Base-by-base conservation (phyloP, 2,797 vertebrate species). In the Hydrocynus forskahlii region DNA sequence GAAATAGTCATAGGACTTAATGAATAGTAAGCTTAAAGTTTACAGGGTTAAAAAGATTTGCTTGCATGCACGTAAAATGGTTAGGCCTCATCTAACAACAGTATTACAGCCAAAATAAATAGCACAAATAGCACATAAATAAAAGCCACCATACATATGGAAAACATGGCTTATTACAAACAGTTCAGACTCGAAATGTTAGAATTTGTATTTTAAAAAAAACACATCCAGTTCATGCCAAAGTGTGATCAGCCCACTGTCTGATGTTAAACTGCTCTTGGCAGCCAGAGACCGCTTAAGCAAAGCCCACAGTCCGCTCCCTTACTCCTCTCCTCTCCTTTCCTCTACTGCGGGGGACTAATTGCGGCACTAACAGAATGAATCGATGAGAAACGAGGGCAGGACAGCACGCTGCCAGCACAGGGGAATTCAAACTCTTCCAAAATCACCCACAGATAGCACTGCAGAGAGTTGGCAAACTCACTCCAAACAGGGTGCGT, bases 361-460 rank as follows among this genome's bases (percentile, higher is more conserved):
- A 89, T 72, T 86, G 84, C 76, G 77, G 84, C 83, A 80, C 80
- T 84, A 84, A 83, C 81, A 21, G 82, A 85, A 83, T 76, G 81
- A 88, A 87, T 89, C 88, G 74, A 88, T 89, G 83, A 84, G 86
- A 80, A 89, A 88, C 78, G 83, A 60, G 81, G 78, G 84, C 82
- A 83, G 83, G 80, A 81, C 77, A 72, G 62, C 67, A 25, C 70
- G 40, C 67, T 82, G 80, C 71, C 84, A 81, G 79, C 59, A 64
- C 83, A 50, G 71, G 68, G 71, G 72, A 79, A 78, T 75, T 63
- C n/a, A 77, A 80, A 40, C 62, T 68, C 72, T 74, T 45, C 40
- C 64, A 72, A 67, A 66, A 69, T 86, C 78, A 76, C 75, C 72
- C 66, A 38, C 59, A 76, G 52, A 75, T 48, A 80, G 45, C 54